Evolutionary conservation across 2,113 vertebrate species (phyloP), one percentile per base, ranked within the genome.

Genomic region (Eurystomus gularis): DNA sequence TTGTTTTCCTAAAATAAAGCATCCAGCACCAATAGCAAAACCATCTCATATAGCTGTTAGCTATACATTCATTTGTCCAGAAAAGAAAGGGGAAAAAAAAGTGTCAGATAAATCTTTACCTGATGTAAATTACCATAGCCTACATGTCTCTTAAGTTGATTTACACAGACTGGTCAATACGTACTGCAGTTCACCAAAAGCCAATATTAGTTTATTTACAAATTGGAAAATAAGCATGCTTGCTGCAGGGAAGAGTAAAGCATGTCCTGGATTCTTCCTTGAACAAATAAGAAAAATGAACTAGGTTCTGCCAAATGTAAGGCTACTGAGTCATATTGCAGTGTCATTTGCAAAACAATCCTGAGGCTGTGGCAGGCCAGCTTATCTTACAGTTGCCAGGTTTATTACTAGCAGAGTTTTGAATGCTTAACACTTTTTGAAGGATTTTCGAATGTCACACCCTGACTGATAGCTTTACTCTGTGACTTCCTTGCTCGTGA

Each of bases 381-480:
- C 82, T 91, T 97, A 57, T 96, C 82, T 81, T 61, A 33, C n/a
- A 61, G 16, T 88, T 77, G 54, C 68, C 82, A 91, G 93, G 78
- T 77, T 96, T 86, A 79, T 79, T 96, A 68, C 90, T 71, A 91
- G 61, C 76, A 94, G 72, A 96, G 61, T 90, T 97, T 95, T 86
- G 90, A 96, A 95, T 91, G 48, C 17, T 68, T 94, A 94, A 91
- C 86, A 76, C 12, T 94, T 94, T 90, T 48, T 94, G 85, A 90
- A 96, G 95, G 86, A 93, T 91, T 93, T 95, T 77, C 80, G 66
- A 94, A 96, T 97, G 83, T 92, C 88, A 87, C 42, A 86, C n/a
- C 26, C 37, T 96, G 92, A 91, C 61, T 97, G 93, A 93, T 68
- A 93, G 72, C 58, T 91, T 97, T 80, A 78, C 70, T 77, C 9